Conservation (phyloP, 2,797 vertebrate genomes). For the Dermochelys coriacea region DNA sequence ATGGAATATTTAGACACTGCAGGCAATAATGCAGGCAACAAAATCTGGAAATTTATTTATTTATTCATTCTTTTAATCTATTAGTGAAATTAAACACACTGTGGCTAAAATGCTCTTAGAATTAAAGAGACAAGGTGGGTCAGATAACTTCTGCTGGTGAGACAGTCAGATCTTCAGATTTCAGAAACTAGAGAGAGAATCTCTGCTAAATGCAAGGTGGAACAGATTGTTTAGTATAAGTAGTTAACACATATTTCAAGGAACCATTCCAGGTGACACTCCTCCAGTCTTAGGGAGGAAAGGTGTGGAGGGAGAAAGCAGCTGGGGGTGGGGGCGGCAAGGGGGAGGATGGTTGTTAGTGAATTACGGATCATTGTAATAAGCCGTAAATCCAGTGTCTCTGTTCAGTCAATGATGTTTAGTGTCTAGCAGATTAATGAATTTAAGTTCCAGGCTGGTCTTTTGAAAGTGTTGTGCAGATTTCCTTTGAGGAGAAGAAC, state of each 20-base stretch:
- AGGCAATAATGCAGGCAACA: background rate
- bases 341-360: background rate
- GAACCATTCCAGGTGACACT: background rate
- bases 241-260: background rate
- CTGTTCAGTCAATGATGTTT: background rate
- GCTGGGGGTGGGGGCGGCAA: background rate
- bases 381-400: background rate
- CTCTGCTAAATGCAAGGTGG: background rate
- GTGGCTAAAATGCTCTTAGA: background rate
- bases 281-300: background rate
- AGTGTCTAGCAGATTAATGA: background rate
- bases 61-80: constrained; percentile 43
- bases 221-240: background rate
- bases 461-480: background rate
- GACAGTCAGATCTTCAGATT: background rate
- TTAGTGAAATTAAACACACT: constrained; percentile 21
- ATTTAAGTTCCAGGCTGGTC: background rate
- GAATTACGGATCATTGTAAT: background rate
- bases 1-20: background rate
- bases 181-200: too few relatives aligned
- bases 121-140: background rate
- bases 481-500: background rate
- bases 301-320: background rate
- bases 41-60: constrained; percentile 28
- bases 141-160: background rate